Conservation (phyloP, 2,113 vertebrate genomes). For the Nothoprocta perdicaria region DNA sequence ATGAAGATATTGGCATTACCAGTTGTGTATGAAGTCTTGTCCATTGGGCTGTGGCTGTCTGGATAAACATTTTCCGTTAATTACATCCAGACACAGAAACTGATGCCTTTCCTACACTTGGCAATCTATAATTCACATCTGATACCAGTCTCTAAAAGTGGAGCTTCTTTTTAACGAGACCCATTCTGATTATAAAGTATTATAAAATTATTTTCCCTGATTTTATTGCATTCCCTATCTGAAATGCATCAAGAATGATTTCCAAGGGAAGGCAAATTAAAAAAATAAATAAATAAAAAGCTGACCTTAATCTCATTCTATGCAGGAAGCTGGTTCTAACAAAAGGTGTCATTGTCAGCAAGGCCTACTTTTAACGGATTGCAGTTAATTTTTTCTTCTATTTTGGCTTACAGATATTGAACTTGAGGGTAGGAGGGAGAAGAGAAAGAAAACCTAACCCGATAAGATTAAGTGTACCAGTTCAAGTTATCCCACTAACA, state of each 20-base stretch:
- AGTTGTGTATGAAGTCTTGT: background rate
- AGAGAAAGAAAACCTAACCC: background rate
- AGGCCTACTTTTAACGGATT: slow-evolving; percentile 14
- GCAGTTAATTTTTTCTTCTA: background rate
- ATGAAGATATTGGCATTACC: background rate
- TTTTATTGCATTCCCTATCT: background rate
- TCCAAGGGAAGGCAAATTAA: background rate
- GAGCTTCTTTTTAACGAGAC: background rate
- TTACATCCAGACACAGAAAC: background rate
- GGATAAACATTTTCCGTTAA: background rate
- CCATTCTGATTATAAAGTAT: background rate
- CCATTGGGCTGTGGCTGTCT: background rate
- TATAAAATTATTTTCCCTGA: background rate
- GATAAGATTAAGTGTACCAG: background rate
- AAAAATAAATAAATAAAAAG: background rate
- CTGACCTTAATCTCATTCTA: slow-evolving; percentile 19
- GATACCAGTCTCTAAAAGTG: background rate
- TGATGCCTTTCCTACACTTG: background rate
- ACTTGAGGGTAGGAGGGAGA: background rate
- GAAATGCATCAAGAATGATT: background rate
- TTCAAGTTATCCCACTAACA: background rate
- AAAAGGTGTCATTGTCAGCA: slow-evolving; percentile 35
- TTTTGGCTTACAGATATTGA: slow-evolving; percentile 27
- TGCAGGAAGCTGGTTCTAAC: slow-evolving; percentile 20
- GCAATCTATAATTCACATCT: background rate